Conservation (phyloP, 2,113 vertebrate species). For the Motacilla tschutschensis region DNA sequence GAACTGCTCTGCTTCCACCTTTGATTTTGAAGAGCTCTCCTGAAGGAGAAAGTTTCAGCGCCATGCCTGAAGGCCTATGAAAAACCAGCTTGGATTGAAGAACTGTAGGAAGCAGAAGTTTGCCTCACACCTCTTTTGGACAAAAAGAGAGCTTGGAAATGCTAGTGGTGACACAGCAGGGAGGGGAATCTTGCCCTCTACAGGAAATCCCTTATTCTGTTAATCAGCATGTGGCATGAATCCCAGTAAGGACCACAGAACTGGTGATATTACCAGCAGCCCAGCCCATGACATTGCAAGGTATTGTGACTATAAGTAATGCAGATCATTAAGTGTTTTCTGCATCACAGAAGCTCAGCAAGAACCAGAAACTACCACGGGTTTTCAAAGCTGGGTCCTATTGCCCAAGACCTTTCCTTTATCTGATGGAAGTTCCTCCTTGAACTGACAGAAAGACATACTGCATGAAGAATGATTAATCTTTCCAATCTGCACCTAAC, state of each 20-base stretch:
- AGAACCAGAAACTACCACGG: background rate
- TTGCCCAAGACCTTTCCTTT: background rate
- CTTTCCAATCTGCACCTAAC: background rate
- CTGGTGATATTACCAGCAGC: background rate
- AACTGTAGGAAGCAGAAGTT: background rate
- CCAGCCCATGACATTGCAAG: background rate
- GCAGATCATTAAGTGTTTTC: background rate
- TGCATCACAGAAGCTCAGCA: background rate
- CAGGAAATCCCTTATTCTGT: background rate
- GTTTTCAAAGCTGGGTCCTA: background rate
- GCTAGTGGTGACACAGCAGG: background rate
- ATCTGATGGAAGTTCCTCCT: background rate
- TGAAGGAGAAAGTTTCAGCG: fast-evolving
- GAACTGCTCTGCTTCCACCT: background rate
- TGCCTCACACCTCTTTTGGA: background rate
- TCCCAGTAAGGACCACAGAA: background rate
- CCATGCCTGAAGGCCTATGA: background rate
- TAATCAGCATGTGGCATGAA: background rate
- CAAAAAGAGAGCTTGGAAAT: background rate
- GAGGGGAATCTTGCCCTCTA: background rate
- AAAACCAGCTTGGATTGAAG: background rate
- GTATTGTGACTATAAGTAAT: background rate
- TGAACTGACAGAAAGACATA: background rate
- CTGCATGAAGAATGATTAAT: background rate
- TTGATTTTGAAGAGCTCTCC: background rate